Evolutionary conservation across 2,888 invertebrate genomes (phyloP).

Genomic region (Crocallis elinguaria): DNA sequence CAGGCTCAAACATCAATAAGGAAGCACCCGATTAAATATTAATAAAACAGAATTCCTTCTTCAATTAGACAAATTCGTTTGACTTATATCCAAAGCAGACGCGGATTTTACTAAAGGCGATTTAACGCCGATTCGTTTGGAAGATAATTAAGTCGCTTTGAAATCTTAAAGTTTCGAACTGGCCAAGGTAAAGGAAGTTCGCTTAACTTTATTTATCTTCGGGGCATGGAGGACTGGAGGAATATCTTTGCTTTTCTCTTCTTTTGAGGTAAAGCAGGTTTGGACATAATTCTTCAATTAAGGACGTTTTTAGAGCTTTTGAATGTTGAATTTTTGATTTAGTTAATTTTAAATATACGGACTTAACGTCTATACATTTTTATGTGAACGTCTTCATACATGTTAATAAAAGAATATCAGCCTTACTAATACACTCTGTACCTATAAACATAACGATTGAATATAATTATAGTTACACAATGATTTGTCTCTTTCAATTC

Average conservation of each 20-base stretch:
- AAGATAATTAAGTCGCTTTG: constrained; percentile 54
- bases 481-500: too few species aligned
- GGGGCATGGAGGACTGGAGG: constrained; percentile 44
- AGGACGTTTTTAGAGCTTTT: constrained; percentile 15
- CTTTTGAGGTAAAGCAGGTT: constrained; percentile 41
- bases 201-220: constrained; percentile 56
- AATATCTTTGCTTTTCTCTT: constrained; percentile 48
- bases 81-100: constrained; percentile 53
- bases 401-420: too few species aligned
- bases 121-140: constrained; percentile 39
- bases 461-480: too few species aligned
- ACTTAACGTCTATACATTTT: too few species aligned
- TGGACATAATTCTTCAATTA: constrained; percentile 39
- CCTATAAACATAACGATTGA: too few species aligned
- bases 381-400: too few species aligned
- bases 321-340: constrained; percentile 13
- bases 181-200: constrained; percentile 44
- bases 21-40: constrained; percentile 65
- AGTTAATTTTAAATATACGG: not conserved
- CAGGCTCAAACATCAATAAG: constrained; percentile 66
- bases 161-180: constrained; percentile 47
- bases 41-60: constrained; percentile 57
- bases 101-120: constrained; percentile 46
- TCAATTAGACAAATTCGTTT: constrained; percentile 57
- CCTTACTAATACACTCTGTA: too few species aligned